These are phyloP conservation scores for Adelognathus sp. DNA, from an alignment of 2,888 invertebrate species.

Conservation along the genomic window DNA sequence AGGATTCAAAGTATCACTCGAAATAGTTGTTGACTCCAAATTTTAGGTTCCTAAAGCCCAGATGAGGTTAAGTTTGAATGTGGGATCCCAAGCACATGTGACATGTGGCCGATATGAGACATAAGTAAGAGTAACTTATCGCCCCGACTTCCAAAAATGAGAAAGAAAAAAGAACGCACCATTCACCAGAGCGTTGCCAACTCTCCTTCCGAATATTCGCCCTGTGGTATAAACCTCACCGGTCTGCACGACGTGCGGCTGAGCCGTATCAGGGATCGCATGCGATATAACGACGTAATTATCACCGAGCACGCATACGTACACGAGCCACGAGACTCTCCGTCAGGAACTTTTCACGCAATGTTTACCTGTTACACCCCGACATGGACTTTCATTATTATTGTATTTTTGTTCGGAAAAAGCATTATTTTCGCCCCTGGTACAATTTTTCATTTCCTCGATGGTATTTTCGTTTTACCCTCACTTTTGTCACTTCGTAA, in stretches of 20 bases:
- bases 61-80: no score
- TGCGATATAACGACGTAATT: slow-evolving; percentile 28
- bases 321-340: background rate
- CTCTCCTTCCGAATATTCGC: background rate
- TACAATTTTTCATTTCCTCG: background rate
- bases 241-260: background rate
- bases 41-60: no score
- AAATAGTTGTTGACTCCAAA: no score
- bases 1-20: no score
- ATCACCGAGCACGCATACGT: background rate
- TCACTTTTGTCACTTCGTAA: background rate
- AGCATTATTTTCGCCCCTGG: background rate
- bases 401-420: background rate
- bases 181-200: background rate
- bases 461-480: background rate
- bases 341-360: background rate
- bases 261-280: background rate
- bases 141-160: no score
- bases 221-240: background rate
- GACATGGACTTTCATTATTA: background rate
- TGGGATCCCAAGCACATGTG: no score
- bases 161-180: background rate
- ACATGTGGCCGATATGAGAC: no score
- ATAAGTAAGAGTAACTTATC: background rate
- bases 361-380: slow-evolving; percentile 21